Evolutionary conservation across 64 coral and sea anemone genomes (phyloP), one percentile per base, ranked within the genome.

Genomic region (Stylophora pistillata): DNA sequence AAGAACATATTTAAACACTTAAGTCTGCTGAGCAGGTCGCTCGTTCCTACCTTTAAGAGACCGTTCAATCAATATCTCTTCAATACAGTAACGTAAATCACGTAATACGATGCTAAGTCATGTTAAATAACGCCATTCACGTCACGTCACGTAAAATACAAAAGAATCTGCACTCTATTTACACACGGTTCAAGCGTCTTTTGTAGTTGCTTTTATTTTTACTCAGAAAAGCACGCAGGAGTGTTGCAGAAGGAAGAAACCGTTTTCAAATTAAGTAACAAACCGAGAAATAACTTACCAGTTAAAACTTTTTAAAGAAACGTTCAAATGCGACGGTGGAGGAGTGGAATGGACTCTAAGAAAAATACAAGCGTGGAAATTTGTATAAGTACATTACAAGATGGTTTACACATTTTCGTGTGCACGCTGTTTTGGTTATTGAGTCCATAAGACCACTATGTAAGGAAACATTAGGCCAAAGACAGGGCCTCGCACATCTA

Each of bases 321-420:
- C 23, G 18, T 84, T 84, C 33, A 84, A 68, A 84, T 33, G 66
- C 26, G 61, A 47, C 18, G 80, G 80, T n/a, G 80, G 80, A 68
- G 80, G 80, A 52, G 80, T 69, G n/a, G 80, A 33, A 53, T 84
- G 60, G 26, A 33, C 64, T 84, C 80, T 84, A 41, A 12, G 57
- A 81, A 81, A 81, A 84, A 63, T 7, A 32, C 37, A 47, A 7
- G 37, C 3, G 37, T 47, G 7, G 37, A 47, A 47, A 3, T 47
- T 47, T 47, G 37, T 47, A 47, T 7, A 17, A 66, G 61, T 30
- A 41, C 9, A 3, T 30, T 23, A 29, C 18, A 16, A 0, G 64
- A 68, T 47, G 37, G 37, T 47, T 21, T 0, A 25, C 26, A 68
- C 2, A 28, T 68, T 68, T 25, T 25, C 26, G 64, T 10, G 12